Base-by-base conservation (phyloP, 2,797 vertebrate species). In the Luscinia luscinia region DNA sequence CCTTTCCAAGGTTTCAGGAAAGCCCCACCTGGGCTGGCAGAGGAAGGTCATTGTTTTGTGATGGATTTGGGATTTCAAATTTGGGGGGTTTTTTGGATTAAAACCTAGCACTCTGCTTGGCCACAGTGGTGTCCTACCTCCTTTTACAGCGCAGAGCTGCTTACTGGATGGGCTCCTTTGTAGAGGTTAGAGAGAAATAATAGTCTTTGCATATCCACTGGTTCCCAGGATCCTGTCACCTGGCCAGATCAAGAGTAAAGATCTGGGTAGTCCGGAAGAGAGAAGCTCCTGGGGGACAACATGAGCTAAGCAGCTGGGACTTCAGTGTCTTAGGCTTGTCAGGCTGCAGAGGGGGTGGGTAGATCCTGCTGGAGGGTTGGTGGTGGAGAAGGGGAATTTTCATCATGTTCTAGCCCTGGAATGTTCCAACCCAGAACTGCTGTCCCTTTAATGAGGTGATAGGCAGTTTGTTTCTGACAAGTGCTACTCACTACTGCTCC, bases 131-230 rank as follows among this genome's bases (percentile, higher is more conserved):
- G 27, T 63, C 23, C 28, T 41, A 6, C 21, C 11, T 79, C 28
- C 40, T 36, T 21, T 61, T 55, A 26, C 9, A 36, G 67, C 40
- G 18, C n/a, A 66, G n/a, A 77, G 41, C 41, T 24, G 38, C 5
- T 4, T 55, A 34, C 27, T 76, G 61, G 40, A 17, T 32, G 51
- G 49, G 9, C n/a, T 79, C 23, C 20, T 59, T 84, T 40, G 16
- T 19, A 41, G 32, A 7, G 11, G 2, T 41, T 67, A 55, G 45
- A 68, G 36, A 63, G 59, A 7, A 82, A 16, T 41, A 11, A 11
- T 0, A 1, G 6, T 58, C 21, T 62, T 0, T 0, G 28, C 17
- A 87, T 17, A 46, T 63, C 36, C 19, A 7, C 23, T 32, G 15
- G 9, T 69, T 68, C 32, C 40, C n/a, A 62, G 48, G 48, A 9